A percentile compares a stretch with the other conserved stretches of the same genome.
phyloP scores from a whole-genome alignment of 30 jellyfish, hydroid and myxozoan species.

The Calvadosia cruxmelitensis region DNA sequence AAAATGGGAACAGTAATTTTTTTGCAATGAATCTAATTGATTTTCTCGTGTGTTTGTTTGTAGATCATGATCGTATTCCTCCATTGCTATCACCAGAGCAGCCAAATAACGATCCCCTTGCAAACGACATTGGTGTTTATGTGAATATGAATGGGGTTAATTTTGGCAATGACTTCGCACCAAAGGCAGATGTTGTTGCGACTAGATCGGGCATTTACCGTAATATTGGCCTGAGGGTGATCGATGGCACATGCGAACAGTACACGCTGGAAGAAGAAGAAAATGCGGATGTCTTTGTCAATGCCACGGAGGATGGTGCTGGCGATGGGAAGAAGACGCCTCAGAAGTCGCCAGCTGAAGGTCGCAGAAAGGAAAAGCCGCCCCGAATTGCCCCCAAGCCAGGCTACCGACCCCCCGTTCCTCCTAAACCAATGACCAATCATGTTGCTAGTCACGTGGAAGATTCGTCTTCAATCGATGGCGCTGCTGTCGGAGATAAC shows the following conservation, averaged over 20 bases:
- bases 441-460: not conserved
- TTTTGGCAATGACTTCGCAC: not conserved
- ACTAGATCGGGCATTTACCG: too few relatives aligned
- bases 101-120: too few relatives aligned
- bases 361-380: not conserved
- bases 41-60: too few relatives aligned
- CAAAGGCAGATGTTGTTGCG: not conserved
- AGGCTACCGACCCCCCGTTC: not conserved
- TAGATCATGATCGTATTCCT: too few relatives aligned
- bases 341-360: not conserved
- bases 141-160: not conserved
- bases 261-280: not conserved
- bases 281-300: not conserved
- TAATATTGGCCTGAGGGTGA: not conserved
- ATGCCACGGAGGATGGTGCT: not conserved
- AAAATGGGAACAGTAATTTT: too few relatives aligned
- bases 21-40: too few relatives aligned
- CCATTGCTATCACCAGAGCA: too few relatives aligned
- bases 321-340: too few relatives aligned
- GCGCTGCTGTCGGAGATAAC: not conserved
- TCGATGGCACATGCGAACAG: not conserved
- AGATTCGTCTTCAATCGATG: too few relatives aligned
- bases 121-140: not conserved
- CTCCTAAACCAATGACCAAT: not conserved
- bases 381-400: not conserved